Base-by-base conservation (phyloP, 2,113 vertebrate genomes). In the Excalfactoria chinensis region DNA sequence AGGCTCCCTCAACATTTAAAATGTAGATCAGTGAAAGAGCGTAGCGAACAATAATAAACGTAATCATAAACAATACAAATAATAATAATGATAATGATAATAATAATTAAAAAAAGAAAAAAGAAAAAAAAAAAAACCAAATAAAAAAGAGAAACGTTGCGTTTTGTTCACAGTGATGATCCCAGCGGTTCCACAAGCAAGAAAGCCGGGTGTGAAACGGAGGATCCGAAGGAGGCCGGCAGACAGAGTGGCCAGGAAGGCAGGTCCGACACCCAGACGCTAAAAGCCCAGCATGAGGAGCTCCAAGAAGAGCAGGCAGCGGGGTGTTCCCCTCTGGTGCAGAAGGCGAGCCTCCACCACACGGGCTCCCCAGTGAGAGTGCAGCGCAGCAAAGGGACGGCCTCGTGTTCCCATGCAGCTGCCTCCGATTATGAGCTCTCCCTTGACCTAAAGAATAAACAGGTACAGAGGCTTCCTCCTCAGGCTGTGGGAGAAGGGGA, bases 371-470 rank as follows among this genome's bases (percentile, higher is more conserved):
- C 99, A 63, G 95, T 99, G 97, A 98, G 97, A 98, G 98, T 98
- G 97, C 99, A 99, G 97, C 98, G 98, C 97, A 98, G 98, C 96
- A 97, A 97, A 95, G 98, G 96, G 89, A 81, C 97, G 66, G 98
- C 98, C 95, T 98, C 98, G 96, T 99, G 99, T 98, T 98, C 99
- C 86, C 99, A 99, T 95, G 93, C 98, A 8, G 97, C 97, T 91
- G 97, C 98, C 92, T 98, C 98, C 73, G 98, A 99, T 97, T 99
- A 99, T 98, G 99, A 99, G 97, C 98, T 99, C 98, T 99, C 99
- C 90, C 98, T 99, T 98, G 99, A 99, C 98, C 98, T 99, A 98
- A 99, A 99, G 98, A 99, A 99, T 98, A 99, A 99, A 98, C 99
- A 99, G 99, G 99, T 99, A 99, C 98, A 98, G 93, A 85, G 87